Conservation (phyloP, 1,140 invertebrate species). For the Drosophila jambulina region DNA sequence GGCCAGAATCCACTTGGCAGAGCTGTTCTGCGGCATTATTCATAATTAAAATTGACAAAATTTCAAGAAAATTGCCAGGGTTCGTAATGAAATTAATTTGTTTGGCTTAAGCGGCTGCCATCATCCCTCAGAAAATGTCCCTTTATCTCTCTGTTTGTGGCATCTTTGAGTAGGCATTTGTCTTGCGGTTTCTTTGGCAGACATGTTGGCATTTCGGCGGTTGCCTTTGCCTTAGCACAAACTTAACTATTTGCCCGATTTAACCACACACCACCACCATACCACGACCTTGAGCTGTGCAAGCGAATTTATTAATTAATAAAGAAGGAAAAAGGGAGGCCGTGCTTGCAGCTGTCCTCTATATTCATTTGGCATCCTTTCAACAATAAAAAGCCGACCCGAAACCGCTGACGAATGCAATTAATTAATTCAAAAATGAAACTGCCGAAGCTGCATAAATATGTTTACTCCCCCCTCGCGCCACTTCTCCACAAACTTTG, state of each 20-base stretch:
- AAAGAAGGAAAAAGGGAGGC: constrained; percentile 1
- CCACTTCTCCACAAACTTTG: constrained; percentile 20
- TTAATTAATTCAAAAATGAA: constrained; percentile 77
- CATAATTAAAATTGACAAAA: constrained; percentile 79
- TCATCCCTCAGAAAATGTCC: neutral
- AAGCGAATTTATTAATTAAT: constrained; percentile 63
- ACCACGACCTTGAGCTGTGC: constrained; percentile 4
- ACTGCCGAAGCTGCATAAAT: constrained; percentile 50
- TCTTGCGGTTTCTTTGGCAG: constrained; percentile 56
- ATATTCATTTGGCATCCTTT: neutral
- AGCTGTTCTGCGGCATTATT: constrained; percentile 56
- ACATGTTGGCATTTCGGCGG: constrained; percentile 65
- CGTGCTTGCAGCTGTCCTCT: neutral
- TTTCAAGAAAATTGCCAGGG: constrained; percentile 32
- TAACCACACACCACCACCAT: constrained; percentile 12
- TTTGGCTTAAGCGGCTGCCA: constrained; percentile 37
- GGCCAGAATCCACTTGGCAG: constrained; percentile 25
- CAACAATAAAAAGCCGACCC: constrained; percentile 32
- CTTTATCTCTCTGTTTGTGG: constrained; percentile 40
- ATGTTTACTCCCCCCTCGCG: constrained; percentile 7
- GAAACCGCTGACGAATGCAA: constrained; percentile 74
- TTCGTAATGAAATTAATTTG: constrained; percentile 73
- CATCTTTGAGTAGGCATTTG: constrained; percentile 51
- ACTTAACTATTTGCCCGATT: constrained; percentile 41
- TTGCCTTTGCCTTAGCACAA: constrained; percentile 37